Evolutionary conservation across 2,113 vertebrate genomes (phyloP).

Genomic region (Pseudorectes ferrugineus): DNA sequence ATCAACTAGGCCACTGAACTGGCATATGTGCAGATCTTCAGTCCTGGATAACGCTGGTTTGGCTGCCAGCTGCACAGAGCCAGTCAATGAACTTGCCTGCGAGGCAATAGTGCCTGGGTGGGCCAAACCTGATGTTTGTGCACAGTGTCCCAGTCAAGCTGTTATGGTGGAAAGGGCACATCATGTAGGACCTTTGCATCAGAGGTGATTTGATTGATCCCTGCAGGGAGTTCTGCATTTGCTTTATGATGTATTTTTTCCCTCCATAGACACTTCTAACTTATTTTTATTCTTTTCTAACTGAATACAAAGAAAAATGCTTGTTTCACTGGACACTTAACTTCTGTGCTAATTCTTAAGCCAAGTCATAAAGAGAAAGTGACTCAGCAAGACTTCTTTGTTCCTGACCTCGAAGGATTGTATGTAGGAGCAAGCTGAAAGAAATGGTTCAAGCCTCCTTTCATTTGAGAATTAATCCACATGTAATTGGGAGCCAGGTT

Average conservation of each 20-base stretch:
- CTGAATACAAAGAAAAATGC: background rate
- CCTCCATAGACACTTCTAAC: background rate
- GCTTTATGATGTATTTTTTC: background rate
- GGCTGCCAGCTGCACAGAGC: background rate
- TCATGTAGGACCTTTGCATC: background rate
- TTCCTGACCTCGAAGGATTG: background rate
- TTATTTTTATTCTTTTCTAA: background rate
- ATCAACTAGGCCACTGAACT: background rate
- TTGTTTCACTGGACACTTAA: background rate
- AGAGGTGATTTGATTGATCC: background rate
- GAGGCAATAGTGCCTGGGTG: accelerated
- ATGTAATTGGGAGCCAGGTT: background rate
- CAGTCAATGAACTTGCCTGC: background rate
- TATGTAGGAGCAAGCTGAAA: background rate
- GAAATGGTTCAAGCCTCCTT: background rate
- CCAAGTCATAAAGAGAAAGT: background rate
- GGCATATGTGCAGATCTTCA: background rate
- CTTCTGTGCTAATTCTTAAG: background rate
- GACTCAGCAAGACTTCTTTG: background rate
- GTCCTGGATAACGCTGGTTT: background rate
- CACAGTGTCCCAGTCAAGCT: background rate
- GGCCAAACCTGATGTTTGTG: background rate
- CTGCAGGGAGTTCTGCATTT: background rate
- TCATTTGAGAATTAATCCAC: background rate
- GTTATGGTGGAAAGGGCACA: accelerated